phyloP scores from a whole-genome alignment of 2,797 vertebrate species.

The Naso thynnoides region DNA sequence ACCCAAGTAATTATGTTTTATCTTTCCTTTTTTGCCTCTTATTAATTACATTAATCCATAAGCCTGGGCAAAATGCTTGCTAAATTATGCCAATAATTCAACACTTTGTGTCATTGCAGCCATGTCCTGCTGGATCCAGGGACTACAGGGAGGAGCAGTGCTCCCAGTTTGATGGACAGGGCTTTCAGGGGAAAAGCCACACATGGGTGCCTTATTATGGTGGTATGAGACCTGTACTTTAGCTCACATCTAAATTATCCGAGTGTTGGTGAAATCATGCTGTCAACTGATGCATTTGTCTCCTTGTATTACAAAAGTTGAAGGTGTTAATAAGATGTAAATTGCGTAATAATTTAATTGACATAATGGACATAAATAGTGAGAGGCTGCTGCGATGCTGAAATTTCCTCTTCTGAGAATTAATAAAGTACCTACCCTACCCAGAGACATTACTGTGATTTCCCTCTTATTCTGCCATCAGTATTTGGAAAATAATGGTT shows the following conservation, averaged over 20 bases:
- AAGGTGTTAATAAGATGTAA: background rate
- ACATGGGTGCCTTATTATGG: slow-evolving; percentile 93
- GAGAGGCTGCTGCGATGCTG: background rate
- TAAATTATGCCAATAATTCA: background rate
- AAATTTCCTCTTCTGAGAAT: too few relatives aligned
- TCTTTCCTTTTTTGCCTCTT: background rate
- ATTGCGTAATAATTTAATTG: background rate
- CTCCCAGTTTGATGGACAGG: slow-evolving; percentile 85
- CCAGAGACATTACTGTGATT: background rate
- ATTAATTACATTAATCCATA: too few relatives aligned
- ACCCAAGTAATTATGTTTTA: slow-evolving; percentile 82
- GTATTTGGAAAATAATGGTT: too few relatives aligned
- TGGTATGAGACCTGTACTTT: slow-evolving; percentile 77
- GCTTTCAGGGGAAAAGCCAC: slow-evolving; percentile 89
- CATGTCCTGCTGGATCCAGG: slow-evolving; percentile 81
- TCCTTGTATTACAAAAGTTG: background rate
- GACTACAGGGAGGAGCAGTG: slow-evolving; percentile 95
- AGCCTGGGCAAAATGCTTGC: background rate
- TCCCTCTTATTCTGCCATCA: too few relatives aligned
- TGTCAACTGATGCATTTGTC: background rate
- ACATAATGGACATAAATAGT: background rate
- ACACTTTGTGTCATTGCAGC: slow-evolving; percentile 54
- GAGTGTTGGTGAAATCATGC: background rate
- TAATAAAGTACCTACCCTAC: too few relatives aligned
- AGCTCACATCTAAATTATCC: background rate